These are phyloP conservation scores for Charadrius vociferus DNA, from an alignment of 2,113 vertebrate genomes.

Conservation along the genomic window DNA sequence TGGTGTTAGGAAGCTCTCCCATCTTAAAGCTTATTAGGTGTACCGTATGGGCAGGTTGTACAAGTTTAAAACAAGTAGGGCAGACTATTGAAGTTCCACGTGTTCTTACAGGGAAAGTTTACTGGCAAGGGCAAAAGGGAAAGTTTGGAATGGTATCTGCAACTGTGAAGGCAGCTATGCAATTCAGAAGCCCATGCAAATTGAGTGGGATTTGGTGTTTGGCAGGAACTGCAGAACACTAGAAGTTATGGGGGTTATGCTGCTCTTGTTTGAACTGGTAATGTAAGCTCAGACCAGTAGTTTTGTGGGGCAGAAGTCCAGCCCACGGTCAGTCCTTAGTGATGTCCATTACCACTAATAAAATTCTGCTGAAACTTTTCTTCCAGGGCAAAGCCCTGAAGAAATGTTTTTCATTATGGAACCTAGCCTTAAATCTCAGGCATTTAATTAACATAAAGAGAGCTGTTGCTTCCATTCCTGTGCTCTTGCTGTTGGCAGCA, in stretches of 20 bases:
- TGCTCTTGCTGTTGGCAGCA: background rate
- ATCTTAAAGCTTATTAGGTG: background rate
- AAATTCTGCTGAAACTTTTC: background rate
- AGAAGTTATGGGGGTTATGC: background rate
- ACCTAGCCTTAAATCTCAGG: background rate
- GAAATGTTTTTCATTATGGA: background rate
- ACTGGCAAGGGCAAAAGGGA: background rate
- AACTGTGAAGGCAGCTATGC: background rate
- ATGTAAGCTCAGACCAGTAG: background rate
- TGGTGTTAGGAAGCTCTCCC: background rate
- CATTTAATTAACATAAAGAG: background rate
- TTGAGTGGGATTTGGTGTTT: background rate
- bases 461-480: background rate
- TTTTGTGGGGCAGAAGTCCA: background rate
- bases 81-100: background rate
- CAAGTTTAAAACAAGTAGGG: background rate
- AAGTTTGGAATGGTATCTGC: background rate
- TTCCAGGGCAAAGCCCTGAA: background rate
- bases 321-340: background rate
- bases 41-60: background rate
- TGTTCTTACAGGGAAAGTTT: background rate
- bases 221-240: background rate
- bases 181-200: background rate
- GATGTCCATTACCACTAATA: background rate
- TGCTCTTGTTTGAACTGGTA: background rate